phyloP scores from a whole-genome alignment of 2,888 invertebrate genomes.

The Tachina fera region DNA sequence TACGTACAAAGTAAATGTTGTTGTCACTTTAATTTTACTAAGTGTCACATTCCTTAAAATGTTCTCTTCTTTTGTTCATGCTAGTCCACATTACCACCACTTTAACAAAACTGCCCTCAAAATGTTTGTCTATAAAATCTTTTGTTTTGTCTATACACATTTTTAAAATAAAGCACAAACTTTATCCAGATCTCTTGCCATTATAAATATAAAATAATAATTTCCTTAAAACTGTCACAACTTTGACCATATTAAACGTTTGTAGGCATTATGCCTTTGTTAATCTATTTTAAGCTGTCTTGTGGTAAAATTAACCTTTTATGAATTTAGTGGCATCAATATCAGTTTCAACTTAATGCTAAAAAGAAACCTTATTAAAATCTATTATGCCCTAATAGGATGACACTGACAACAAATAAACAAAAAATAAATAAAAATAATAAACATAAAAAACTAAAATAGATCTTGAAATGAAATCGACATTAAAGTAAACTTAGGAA shows the following conservation, averaged over 20 bases:
- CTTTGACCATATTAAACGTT: not conserved
- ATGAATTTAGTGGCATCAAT: slow-evolving; percentile 58
- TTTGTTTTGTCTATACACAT: slow-evolving; percentile 3
- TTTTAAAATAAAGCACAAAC: not conserved
- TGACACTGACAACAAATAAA: slow-evolving; percentile 44
- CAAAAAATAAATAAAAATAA: not conserved
- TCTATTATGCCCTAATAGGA: slow-evolving; percentile 66
- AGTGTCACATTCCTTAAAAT: no score
- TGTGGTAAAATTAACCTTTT: slow-evolving; percentile 54
- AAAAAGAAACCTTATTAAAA: slow-evolving; percentile 58
- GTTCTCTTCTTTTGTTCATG: no score
- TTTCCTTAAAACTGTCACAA: slow-evolving; percentile 46
- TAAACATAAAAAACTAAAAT: slow-evolving; percentile 19
- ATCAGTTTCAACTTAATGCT: slow-evolving; percentile 26
- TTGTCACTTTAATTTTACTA: no score
- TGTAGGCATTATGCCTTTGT: not conserved
- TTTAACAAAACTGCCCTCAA: not conserved
- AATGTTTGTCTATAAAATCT: slow-evolving; percentile 1
- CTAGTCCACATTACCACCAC: not conserved
- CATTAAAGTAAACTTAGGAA: slow-evolving; percentile 39
- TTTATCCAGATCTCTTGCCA: slow-evolving; percentile 25
- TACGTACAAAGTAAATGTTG: no score
- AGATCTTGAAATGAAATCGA: slow-evolving; percentile 62
- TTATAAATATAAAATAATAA: slow-evolving; percentile 12
- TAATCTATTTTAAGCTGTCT: slow-evolving; percentile 49